Evolutionary conservation across 2,797 vertebrate genomes (phyloP).

Genomic region (Arctocebus calabarensis): DNA sequence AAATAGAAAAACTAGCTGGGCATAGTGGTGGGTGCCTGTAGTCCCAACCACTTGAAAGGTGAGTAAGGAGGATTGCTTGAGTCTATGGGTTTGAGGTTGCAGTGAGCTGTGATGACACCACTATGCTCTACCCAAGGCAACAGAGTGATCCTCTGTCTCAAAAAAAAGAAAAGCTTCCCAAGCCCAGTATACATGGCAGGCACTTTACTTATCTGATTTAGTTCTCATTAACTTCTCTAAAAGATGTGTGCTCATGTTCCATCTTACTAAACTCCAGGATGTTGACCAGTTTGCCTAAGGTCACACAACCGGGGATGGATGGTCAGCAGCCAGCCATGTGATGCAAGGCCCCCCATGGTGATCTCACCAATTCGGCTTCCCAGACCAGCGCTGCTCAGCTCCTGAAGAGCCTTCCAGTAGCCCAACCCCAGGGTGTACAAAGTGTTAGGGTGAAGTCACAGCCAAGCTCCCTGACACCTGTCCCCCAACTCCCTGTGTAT

Average conservation of each 20-base stretch:
- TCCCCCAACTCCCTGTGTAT: neutral
- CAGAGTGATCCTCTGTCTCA: too few relatives aligned
- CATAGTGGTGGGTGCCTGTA: too few relatives aligned
- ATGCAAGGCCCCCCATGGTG: neutral
- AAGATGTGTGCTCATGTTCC: neutral
- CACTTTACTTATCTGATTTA: neutral
- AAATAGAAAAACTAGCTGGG: too few relatives aligned
- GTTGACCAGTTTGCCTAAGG: neutral
- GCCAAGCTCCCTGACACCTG: neutral
- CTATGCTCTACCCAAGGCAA: too few relatives aligned
- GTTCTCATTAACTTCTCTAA: neutral
- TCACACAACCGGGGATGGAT: neutral
- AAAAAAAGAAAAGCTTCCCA: neutral
- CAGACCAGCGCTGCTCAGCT: neutral
- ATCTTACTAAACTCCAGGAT: neutral
- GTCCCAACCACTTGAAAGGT: too few relatives aligned
- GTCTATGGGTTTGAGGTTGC: too few relatives aligned
- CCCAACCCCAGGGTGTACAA: neutral
- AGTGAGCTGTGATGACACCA: too few relatives aligned
- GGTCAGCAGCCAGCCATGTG: neutral
- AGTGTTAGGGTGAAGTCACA: rapidly evolving
- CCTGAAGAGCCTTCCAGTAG: neutral
- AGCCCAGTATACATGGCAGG: neutral
- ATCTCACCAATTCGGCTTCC: neutral
- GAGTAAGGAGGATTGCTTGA: too few relatives aligned